Evolutionary conservation across 2,888 invertebrate genomes (phyloP).

Genomic region (Trachelus tabidus): DNA sequence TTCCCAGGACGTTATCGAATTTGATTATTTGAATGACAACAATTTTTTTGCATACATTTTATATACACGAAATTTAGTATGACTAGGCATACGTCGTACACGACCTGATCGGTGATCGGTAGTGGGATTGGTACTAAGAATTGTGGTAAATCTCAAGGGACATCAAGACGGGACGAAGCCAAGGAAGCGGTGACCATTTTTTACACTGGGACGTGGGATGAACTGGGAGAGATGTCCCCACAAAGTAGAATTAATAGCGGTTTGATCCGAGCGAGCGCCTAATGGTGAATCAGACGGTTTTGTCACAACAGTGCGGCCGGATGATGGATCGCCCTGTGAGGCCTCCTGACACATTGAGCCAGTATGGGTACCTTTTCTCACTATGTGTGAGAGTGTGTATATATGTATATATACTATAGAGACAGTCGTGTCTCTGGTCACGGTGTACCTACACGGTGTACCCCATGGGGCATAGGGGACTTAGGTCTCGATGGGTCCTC

Average conservation of each 20-base stretch:
- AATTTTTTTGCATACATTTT: background rate
- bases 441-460: constrained; percentile 7
- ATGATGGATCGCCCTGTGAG: constrained; percentile 21
- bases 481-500: background rate
- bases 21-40: background rate
- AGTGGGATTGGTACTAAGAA: background rate
- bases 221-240: constrained; percentile 13
- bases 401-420: background rate
- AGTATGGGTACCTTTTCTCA: background rate
- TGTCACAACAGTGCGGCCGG: constrained; percentile 20
- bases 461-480: constrained; percentile 14
- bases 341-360: constrained; percentile 14
- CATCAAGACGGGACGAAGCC: constrained; percentile 1
- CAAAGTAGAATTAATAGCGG: constrained; percentile 24
- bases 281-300: constrained; percentile 24
- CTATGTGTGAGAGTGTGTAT: background rate
- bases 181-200: constrained; percentile 3
- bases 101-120: background rate
- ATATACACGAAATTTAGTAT: background rate
- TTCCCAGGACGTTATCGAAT: background rate
- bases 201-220: constrained; percentile 12
- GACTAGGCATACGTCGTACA: background rate
- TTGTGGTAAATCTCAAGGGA: background rate
- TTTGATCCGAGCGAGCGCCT: constrained; percentile 19
- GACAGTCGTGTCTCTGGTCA: constrained; percentile 6